Evolutionary conservation across 1,140 invertebrate genomes (phyloP), one percentile per base, ranked within the genome.

Genomic region (Pristionchus pacificus): DNA sequence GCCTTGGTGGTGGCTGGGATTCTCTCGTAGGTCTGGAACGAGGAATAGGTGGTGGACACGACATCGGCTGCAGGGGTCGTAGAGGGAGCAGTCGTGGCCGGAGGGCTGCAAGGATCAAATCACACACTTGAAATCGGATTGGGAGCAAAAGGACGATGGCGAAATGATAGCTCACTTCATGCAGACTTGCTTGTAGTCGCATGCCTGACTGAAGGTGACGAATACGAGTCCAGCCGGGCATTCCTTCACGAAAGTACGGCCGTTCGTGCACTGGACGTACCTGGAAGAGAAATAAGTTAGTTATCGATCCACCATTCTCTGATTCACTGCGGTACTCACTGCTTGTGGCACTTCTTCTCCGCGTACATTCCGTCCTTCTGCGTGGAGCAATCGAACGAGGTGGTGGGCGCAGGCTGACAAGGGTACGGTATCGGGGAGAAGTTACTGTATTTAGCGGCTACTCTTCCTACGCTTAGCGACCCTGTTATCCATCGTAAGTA

Each of bases 241-340:
- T 31, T n/a, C n/a, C 2, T 2, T 2, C 3, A 13, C n/a, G 6
- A 6, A 27, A 24, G 65, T 24, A 38, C 25, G 13, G 6, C 65
- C 65, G 27, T 38, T 49, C 14, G 65, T 24, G 27, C 65, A 66
- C 15, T 64, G 30, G 49, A 49, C 38, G 25, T 66, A 66, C 10
- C 49, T 30, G 3, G 25, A 25, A n/a, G 24, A 13, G 28, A 24
- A 66, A 27, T 66, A 32, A 0, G 0, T 19, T 19, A 57, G 55
- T 57, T 57, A 19, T 24, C 19, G 24, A 24, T 57, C 55, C 10
- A 14, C 24, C 29, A 61, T 24, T 25, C 25, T 25, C 24, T 24
- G 25, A 14, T 24, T 14, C 25, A 13, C 24, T 61, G 10, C 10
- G 6, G 15, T 30, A 14, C 29, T 27, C 60, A 30, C 25, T 61